phyloP scores from a whole-genome alignment of 37 sponge, comb jelly and placozoan genomes.

The Crambe crambe region DNA sequence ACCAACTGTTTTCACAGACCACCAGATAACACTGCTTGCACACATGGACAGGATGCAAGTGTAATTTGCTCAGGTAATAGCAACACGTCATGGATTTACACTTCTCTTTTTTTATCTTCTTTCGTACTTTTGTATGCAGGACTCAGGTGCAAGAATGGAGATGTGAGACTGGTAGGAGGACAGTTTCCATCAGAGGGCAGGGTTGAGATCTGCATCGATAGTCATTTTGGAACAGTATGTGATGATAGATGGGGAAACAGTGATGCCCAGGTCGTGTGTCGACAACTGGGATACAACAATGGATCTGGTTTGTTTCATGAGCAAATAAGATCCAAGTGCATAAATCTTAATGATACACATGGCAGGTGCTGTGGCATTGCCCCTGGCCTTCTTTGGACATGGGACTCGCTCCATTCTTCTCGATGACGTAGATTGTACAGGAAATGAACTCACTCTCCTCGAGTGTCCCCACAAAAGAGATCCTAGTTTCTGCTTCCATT shows the following conservation, averaged over 20 bases:
- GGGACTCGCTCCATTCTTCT: not conserved
- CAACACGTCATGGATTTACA: not conserved
- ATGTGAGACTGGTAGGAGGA: conserved; percentile 37
- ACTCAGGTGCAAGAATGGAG: conserved; percentile 14
- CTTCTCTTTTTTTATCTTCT: conserved; percentile 1
- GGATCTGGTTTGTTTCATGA: not conserved
- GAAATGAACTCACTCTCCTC: conserved; percentile 22
- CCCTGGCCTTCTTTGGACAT: conserved; percentile 25
- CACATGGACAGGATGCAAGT: conserved; percentile 33
- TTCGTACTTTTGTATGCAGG: not conserved
- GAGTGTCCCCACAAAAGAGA: not conserved
- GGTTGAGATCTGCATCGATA: conserved; percentile 39
- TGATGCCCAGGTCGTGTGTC: conserved; percentile 53
- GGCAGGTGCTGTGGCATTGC: conserved; percentile 39
- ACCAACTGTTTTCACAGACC: conserved; percentile 10
- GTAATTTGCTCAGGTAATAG: conserved; percentile 32
- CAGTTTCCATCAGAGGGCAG: conserved; percentile 12
- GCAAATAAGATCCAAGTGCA: not conserved
- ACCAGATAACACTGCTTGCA: not conserved
- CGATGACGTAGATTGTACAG: conserved; percentile 15
- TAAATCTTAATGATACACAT: not conserved
- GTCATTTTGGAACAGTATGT: conserved; percentile 43
- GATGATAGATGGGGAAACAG: conserved; percentile 33
- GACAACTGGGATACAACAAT: conserved; percentile 46
- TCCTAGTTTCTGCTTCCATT: conserved; percentile 16